phyloP scores from a whole-genome alignment of 2,113 vertebrate genomes.

The Lipotes vexillifer region DNA sequence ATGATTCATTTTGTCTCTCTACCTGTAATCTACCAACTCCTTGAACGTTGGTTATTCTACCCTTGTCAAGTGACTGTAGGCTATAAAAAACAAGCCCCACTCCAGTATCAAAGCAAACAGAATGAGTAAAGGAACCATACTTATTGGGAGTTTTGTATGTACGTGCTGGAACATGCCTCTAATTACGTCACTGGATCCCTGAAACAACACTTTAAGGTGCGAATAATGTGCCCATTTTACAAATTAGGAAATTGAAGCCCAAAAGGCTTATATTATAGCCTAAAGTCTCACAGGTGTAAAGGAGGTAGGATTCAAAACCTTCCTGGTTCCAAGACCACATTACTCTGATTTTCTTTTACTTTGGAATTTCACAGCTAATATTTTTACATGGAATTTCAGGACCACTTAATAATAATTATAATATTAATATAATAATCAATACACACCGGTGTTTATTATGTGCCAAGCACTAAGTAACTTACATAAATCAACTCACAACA shows the following conservation, averaged over 20 bases:
- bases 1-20: slow-evolving; percentile 8
- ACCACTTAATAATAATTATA: neutral
- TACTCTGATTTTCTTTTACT: neutral
- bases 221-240: neutral
- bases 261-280: neutral
- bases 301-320: neutral
- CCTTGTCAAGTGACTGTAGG: neutral
- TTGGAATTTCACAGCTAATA: neutral
- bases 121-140: neutral
- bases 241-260: neutral
- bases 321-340: neutral
- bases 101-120: neutral
- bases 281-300: neutral
- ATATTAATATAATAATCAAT: neutral
- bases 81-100: neutral
- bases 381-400: neutral
- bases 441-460: neutral
- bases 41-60: neutral
- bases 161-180: neutral
- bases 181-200: neutral
- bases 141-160: neutral
- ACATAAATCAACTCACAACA: neutral
- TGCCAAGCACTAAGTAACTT: neutral
- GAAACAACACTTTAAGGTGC: neutral
- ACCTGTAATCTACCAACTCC: neutral